A percentile compares a stretch with the other conserved stretches of the same genome.
These are phyloP conservation scores for Heliconius himera DNA, from an alignment of 1,140 invertebrate species.

Conservation along the genomic window DNA sequence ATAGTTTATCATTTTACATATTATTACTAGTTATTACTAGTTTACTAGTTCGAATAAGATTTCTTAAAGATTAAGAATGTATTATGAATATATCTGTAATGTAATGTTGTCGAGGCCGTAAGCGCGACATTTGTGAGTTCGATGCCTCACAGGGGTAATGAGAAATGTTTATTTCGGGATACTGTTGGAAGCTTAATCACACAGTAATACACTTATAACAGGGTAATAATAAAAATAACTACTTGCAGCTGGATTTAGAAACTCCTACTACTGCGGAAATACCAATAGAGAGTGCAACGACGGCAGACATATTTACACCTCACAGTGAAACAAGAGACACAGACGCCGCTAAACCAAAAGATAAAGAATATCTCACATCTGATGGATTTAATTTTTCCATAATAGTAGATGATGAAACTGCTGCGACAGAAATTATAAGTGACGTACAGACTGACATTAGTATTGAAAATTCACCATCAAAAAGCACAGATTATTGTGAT, in stretches of 20 bases:
- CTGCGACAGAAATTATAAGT: conserved; percentile 48
- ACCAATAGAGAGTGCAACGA: conserved; percentile 56
- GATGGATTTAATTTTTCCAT: conserved; percentile 74
- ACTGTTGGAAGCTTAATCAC: too few species aligned
- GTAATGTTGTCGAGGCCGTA: too few species aligned
- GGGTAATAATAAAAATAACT: neutral
- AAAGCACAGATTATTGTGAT: conserved; percentile 43
- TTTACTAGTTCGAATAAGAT: too few species aligned
- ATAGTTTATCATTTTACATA: too few species aligned
- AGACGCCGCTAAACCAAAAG: conserved; percentile 52
- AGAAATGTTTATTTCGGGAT: too few species aligned
- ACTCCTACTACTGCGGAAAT: conserved; percentile 76
- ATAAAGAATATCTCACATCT: conserved; percentile 62
- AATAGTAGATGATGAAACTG: conserved; percentile 67
- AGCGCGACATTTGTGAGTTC: too few species aligned
- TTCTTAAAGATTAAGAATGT: too few species aligned
- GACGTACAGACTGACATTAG: conserved; percentile 47
- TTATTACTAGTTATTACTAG: too few species aligned
- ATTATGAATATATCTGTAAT: too few species aligned
- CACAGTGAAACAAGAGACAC: conserved; percentile 59
- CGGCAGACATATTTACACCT: conserved; percentile 63
- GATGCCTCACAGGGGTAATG: too few species aligned
- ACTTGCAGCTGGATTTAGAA: conserved; percentile 73
- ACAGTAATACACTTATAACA: too few species aligned
- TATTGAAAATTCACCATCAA: conserved; percentile 56